These are phyloP conservation scores for Ariopsis seemanni DNA, from an alignment of 2,113 vertebrate genomes.

Conservation along the genomic window DNA sequence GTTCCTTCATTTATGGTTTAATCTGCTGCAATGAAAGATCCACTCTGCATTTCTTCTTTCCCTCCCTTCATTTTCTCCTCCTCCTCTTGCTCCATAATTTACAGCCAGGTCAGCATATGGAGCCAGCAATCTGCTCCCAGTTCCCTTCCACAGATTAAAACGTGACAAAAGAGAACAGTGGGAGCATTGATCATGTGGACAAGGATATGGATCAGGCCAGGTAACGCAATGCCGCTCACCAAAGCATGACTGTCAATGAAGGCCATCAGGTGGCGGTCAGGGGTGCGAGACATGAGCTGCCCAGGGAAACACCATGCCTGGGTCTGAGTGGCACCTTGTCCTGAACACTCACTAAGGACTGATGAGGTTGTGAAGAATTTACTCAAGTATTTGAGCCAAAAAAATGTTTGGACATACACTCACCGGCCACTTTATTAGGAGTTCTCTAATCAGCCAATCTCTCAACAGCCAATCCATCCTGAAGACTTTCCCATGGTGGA, in stretches of 20 bases:
- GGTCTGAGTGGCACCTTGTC: not conserved
- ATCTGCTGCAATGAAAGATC: slow-evolving; percentile 20
- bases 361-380: not conserved
- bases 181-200: slow-evolving; percentile 53
- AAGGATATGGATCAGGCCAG: slow-evolving; percentile 32
- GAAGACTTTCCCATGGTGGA: too few species aligned
- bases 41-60: not conserved
- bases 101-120: slow-evolving; percentile 18
- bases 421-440: too few species aligned
- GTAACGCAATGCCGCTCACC: slow-evolving; percentile 4
- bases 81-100: slow-evolving; percentile 27
- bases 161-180: slow-evolving; percentile 47
- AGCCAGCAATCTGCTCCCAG: slow-evolving; percentile 33
- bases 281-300: not conserved
- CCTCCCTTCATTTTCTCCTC: not conserved
- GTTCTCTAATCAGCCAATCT: too few species aligned
- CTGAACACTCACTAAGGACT: not conserved
- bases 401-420: not conserved
- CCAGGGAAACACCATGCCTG: not conserved
- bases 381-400: not conserved
- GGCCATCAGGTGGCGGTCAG: slow-evolving; percentile 34
- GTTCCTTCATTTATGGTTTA: slow-evolving; percentile 7
- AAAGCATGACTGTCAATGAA: slow-evolving; percentile 36
- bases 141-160: slow-evolving; percentile 52
- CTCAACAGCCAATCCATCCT: too few species aligned